A percentile compares a stretch with the other conserved stretches of the same genome.
These are phyloP conservation scores for Brachionus rotundiformis DNA, from an alignment of 1,140 invertebrate species.

Conservation along the genomic window DNA sequence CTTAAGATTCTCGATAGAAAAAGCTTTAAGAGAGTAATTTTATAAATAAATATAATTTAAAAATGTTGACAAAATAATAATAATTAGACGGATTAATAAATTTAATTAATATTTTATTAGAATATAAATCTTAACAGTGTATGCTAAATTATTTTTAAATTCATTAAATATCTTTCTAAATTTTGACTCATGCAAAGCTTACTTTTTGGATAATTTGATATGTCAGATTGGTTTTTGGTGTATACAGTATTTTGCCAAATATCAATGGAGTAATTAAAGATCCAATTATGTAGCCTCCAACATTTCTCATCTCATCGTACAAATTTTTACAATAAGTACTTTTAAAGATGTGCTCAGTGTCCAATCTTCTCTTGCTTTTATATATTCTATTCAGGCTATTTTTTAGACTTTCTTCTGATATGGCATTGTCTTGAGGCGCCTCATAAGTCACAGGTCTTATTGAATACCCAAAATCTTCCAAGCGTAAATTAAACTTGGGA, in stretches of 20 bases:
- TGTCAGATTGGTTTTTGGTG: conserved; percentile 60
- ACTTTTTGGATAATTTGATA: conserved; percentile 59
- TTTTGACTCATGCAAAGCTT: conserved; percentile 29
- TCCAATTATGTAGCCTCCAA: conserved; percentile 48
- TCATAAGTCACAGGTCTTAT: not conserved
- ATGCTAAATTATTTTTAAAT: too few relatives aligned
- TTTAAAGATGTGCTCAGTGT: not conserved
- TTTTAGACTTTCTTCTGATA: not conserved
- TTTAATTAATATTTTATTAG: too few relatives aligned
- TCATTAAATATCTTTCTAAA: too few relatives aligned
- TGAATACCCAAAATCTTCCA: conserved; percentile 48
- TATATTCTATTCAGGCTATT: not conserved
- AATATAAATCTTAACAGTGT: too few relatives aligned
- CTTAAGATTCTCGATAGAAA: too few relatives aligned
- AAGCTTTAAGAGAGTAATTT: too few relatives aligned
- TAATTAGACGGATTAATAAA: too few relatives aligned
- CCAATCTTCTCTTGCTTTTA: not conserved
- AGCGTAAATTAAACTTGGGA: conserved; percentile 18
- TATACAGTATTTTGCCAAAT: conserved; percentile 63
- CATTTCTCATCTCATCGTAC: conserved; percentile 24
- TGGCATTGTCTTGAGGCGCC: not conserved
- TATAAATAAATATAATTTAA: too few relatives aligned
- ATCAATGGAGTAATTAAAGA: conserved; percentile 58
- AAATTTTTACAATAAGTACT: conserved; percentile 14
- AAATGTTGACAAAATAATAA: too few relatives aligned